Base-by-base conservation (phyloP, 2,113 vertebrate species). In the Dolichotis patagonum region DNA sequence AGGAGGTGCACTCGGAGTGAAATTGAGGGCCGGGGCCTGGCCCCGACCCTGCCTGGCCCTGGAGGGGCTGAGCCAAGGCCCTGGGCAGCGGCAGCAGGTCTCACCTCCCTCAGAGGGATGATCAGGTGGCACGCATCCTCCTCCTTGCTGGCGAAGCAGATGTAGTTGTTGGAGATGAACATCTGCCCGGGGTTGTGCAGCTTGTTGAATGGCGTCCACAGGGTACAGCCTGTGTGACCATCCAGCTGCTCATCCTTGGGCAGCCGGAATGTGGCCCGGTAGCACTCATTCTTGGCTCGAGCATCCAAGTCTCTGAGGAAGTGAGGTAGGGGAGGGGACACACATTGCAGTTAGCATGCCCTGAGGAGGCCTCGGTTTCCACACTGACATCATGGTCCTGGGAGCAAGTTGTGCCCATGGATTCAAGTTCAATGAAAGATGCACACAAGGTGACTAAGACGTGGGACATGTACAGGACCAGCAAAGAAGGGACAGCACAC, bases 161-260 rank as follows among this genome's bases (percentile, higher is more conserved):
- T 99, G 97, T 99, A 99, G 97, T 99, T 99, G 98, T 99, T 99
- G 97, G 99, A 99, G 98, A 99, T 99, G 98, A 99, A 99, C 98
- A 99, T 99, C 98, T 99, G 99, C 35, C 99, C 99, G 0, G 99
- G 98, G 78, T 99, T 99, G 85, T 99, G 99, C 98, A 99, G 99
- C 98, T 99, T 99, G 83, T 99, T 99, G 86, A 99, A 99, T 0
- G 99, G 99, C 0, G 99, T 99, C 99, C 99, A 99, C 93, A 99
- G 98, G 0, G 99, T 99, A 97, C 99, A 99, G 95, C 99, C 98
- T 0, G 99, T 99, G 96, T 99, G 99, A 78, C 99, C 99, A 4
- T 99, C 99, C 85, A 99, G 98, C 14, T 99, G 99, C 94, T 99
- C 99, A 0, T 99, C 99, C 97, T 98, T 99, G 1, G 99, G 99